Evolutionary conservation across 30 jellyfish, hydroid and myxozoan genomes (phyloP).

Genomic region (Mastigias papua): DNA sequence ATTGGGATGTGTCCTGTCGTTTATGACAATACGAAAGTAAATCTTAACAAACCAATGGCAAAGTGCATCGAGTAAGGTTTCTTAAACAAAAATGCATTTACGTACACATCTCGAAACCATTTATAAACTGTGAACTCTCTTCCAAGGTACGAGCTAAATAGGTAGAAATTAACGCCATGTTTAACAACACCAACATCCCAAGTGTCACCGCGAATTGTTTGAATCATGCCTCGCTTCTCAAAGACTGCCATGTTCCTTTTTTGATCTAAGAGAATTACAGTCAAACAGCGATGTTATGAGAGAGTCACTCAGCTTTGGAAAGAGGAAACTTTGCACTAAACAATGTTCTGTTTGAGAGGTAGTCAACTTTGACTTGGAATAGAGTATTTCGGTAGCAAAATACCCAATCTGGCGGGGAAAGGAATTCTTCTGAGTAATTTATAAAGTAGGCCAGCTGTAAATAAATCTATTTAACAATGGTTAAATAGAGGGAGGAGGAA

Average conservation of each 20-base stretch:
- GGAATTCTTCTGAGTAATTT: too few relatives aligned
- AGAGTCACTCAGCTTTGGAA: neutral
- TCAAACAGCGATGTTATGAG: neutral
- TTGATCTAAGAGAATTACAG: constrained; percentile 45
- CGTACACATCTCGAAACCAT: constrained; percentile 82
- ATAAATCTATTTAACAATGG: too few relatives aligned
- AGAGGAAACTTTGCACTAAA: too few relatives aligned
- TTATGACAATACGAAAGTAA: neutral
- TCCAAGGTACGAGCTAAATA: constrained; percentile 80
- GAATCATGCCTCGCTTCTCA: constrained; percentile 78
- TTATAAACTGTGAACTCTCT: constrained; percentile 71
- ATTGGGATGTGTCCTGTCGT: too few relatives aligned
- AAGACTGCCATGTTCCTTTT: constrained; percentile 68
- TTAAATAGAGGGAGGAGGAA: too few relatives aligned
- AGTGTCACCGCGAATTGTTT: constrained; percentile 85
- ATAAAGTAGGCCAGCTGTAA: too few relatives aligned
- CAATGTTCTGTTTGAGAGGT: too few relatives aligned
- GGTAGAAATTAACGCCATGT: constrained; percentile 43
- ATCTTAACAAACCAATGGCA: neutral
- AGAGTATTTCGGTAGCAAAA: too few relatives aligned
- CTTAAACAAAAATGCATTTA: neutral
- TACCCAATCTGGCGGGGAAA: too few relatives aligned
- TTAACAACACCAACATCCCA: constrained; percentile 94
- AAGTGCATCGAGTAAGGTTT: neutral
- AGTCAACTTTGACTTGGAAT: too few relatives aligned